These are phyloP conservation scores for Holocentrus rufus DNA, from an alignment of 2,797 vertebrate species.

Conservation along the genomic window DNA sequence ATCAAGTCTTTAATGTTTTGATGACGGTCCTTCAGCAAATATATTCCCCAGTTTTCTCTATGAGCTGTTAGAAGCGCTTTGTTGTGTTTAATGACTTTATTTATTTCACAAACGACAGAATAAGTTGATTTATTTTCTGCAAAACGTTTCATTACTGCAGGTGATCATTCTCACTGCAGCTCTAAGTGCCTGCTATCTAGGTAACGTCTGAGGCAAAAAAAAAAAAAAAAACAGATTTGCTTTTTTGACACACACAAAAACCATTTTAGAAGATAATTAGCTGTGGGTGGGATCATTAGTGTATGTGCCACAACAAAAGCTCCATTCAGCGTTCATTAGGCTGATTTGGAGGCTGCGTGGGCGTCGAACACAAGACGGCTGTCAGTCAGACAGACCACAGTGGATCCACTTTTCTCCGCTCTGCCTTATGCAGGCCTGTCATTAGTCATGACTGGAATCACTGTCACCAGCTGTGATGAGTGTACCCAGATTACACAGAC, in stretches of 20 bases:
- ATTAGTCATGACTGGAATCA: slow-evolving; percentile 22
- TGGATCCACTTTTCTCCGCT: slow-evolving; percentile 9
- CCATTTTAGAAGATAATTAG: slow-evolving; percentile 46
- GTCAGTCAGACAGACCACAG: slow-evolving; percentile 41
- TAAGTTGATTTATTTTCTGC: background rate
- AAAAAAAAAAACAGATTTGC: too few species aligned
- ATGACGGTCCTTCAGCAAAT: too few species aligned
- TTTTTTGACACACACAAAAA: slow-evolving; percentile 15
- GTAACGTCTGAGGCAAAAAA: slow-evolving; percentile 1
- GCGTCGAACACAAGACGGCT: slow-evolving; percentile 42
- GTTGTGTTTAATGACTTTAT: background rate
- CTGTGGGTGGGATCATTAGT: slow-evolving; percentile 29
- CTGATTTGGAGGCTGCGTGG: slow-evolving; percentile 32
- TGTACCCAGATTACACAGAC: background rate
- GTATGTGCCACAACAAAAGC: slow-evolving; percentile 23
- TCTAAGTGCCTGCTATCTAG: slow-evolving; percentile 26
- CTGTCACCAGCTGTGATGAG: background rate
- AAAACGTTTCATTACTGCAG: background rate
- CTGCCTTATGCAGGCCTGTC: background rate
- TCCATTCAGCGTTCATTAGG: slow-evolving; percentile 24
- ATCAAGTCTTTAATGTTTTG: background rate
- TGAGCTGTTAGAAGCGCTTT: too few species aligned
- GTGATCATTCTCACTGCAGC: background rate
- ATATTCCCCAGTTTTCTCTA: too few species aligned
- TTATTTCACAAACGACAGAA: background rate